These are phyloP conservation scores for Dromococcyx pavoninus DNA, from an alignment of 2,797 vertebrate genomes.

Conservation along the genomic window DNA sequence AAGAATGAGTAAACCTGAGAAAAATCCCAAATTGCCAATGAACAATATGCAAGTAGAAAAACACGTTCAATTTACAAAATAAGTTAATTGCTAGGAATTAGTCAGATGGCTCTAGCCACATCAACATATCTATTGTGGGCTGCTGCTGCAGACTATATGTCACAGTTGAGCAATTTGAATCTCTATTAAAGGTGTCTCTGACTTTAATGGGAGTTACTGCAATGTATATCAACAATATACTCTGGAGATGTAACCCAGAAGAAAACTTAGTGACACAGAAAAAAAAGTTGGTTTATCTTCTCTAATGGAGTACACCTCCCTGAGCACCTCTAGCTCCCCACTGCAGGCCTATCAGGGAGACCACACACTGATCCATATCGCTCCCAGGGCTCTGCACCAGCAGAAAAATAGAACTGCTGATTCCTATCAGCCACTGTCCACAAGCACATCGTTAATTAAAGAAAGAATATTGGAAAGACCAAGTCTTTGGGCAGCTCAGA, in stretches of 20 bases:
- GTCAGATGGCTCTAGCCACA: slow-evolving; percentile 42
- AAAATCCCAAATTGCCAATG: slow-evolving; percentile 36
- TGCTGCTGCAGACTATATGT: slow-evolving; percentile 14
- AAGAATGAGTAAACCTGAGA: slow-evolving; percentile 51
- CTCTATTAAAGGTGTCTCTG: slow-evolving; percentile 16
- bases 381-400: background rate
- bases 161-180: slow-evolving; percentile 4
- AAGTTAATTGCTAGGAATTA: slow-evolving; percentile 48
- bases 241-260: background rate
- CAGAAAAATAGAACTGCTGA: background rate
- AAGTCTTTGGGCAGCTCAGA: background rate
- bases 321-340: background rate
- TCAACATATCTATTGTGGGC: slow-evolving; percentile 8
- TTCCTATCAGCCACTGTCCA: background rate
- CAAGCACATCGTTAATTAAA: background rate
- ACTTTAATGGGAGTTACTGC: background rate
- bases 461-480: background rate
- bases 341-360: background rate
- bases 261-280: background rate
- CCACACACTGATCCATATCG: background rate
- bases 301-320: background rate
- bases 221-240: background rate
- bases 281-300: background rate
- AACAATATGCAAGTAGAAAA: slow-evolving; percentile 53
- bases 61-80: slow-evolving; percentile 42